Base-by-base conservation (phyloP, 2,797 vertebrate genomes). In the Pachyuromys duprasi region DNA sequence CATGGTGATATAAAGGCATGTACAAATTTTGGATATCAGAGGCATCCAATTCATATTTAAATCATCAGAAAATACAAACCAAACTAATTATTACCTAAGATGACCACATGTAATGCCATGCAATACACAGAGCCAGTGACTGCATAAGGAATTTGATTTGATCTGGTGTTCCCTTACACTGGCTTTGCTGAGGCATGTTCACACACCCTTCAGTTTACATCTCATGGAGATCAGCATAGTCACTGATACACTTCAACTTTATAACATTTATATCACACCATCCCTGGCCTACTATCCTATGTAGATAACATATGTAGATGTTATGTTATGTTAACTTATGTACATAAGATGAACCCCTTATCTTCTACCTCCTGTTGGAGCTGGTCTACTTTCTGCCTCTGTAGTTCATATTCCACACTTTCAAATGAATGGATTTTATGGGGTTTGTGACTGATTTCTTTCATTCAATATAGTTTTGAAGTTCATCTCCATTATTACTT, bases 1-100 rank as follows among this genome's bases (percentile, higher is more conserved):
- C 49, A 62, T n/a, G 70, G 24, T 53, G 18, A 53, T 74, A 80
- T 33, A 20, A 28, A 86, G 31, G 4, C 28, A 20, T 45, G 69
- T 63, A 70, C 57, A 70, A 89, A 81, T 0, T 6, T 86, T 81
- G 60, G 22, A 69, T 57, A 33, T 4, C 62, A 81, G 75, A 75
- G 12, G 0, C 22, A 78, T 90, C 39, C 78, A 72, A 80, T 53
- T 80, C n/a, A 15, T 31, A 15, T 69, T 83, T 88, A 94, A 89
- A 90, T 62, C 57, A 90, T 57, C 91, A 22, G 45, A 75, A 74
- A 55, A 63, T 75, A 55, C 5, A 86, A 57, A 78, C 3, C 63
- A 76, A 92, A 90, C 39, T 72, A 84, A 89, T 60, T 72, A 69
- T 93, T 87, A 33, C 67, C 45, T 90, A 36, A 65, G 22, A 4